A percentile compares a stretch with the other conserved stretches of the same genome.
Conservation (phyloP, 2,797 vertebrate genomes). For the Anguilla pacifica region DNA sequence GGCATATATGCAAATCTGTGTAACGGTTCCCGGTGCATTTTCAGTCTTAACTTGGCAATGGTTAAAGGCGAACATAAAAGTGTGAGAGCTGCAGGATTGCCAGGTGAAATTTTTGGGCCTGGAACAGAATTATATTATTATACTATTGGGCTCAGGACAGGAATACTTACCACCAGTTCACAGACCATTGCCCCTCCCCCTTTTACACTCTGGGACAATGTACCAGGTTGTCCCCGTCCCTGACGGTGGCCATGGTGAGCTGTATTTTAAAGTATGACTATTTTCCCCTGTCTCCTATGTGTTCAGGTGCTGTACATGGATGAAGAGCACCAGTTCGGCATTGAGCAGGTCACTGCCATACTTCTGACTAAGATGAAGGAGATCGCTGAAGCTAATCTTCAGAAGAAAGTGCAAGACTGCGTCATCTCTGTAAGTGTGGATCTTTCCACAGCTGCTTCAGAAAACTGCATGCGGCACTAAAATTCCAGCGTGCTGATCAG, state of each 20-base stretch:
- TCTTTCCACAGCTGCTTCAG: background rate
- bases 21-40: background rate
- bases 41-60: background rate
- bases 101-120: no score
- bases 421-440: slow-evolving; percentile 79
- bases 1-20: background rate
- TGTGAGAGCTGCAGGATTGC: background rate
- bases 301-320: slow-evolving; percentile 78
- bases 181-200: no score
- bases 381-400: slow-evolving; percentile 76
- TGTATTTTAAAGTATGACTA: background rate
- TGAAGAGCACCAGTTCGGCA: slow-evolving; percentile 73
- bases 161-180: no score
- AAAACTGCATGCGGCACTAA: slow-evolving; percentile 33
- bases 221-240: no score
- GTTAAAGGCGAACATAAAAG: background rate
- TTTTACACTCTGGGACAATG: no score
- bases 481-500: background rate
- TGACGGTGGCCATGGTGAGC: background rate
- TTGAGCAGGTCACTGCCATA: slow-evolving; percentile 80
- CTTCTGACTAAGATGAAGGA: slow-evolving; percentile 81
- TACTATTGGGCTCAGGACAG: no score
- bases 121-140: no score
- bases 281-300: background rate
- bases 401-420: slow-evolving; percentile 78